phyloP scores from a whole-genome alignment of 2,888 invertebrate genomes.

The Hymenopus coronatus region DNA sequence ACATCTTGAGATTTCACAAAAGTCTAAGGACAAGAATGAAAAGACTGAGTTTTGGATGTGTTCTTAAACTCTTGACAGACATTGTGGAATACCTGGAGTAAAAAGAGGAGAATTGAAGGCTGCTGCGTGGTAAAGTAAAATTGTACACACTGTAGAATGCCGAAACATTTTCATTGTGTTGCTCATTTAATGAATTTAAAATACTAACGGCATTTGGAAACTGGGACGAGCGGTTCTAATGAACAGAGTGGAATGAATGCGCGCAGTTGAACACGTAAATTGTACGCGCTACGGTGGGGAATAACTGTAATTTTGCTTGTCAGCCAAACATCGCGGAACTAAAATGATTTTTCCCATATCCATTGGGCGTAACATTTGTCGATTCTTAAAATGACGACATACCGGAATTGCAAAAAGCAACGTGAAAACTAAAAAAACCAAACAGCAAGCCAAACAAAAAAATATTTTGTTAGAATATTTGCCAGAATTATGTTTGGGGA shows the following conservation, averaged over 20 bases:
- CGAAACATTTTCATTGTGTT: background rate
- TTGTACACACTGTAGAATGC: background rate
- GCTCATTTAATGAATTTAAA: background rate
- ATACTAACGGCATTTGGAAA: background rate
- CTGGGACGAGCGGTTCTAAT: background rate
- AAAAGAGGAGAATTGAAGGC: too few species aligned
- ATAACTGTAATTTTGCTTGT: background rate
- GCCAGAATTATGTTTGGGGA: background rate
- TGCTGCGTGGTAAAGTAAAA: too few species aligned
- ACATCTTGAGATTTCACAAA: too few species aligned
- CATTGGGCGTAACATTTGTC: background rate
- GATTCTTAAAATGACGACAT: background rate
- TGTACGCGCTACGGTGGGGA: background rate
- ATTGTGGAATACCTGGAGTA: too few species aligned
- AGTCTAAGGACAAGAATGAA: too few species aligned
- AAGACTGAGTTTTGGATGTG: too few species aligned
- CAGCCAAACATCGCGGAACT: background rate
- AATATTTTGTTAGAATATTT: background rate
- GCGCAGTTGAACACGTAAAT: background rate
- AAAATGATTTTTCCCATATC: background rate
- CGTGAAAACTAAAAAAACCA: background rate
- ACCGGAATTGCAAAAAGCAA: background rate
- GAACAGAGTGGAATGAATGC: background rate
- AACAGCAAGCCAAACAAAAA: too few species aligned
- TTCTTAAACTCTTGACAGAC: too few species aligned